Evolutionary conservation across 2,113 vertebrate species (phyloP), one percentile per base, ranked within the genome.

Genomic region (Percopsis transmontana): DNA sequence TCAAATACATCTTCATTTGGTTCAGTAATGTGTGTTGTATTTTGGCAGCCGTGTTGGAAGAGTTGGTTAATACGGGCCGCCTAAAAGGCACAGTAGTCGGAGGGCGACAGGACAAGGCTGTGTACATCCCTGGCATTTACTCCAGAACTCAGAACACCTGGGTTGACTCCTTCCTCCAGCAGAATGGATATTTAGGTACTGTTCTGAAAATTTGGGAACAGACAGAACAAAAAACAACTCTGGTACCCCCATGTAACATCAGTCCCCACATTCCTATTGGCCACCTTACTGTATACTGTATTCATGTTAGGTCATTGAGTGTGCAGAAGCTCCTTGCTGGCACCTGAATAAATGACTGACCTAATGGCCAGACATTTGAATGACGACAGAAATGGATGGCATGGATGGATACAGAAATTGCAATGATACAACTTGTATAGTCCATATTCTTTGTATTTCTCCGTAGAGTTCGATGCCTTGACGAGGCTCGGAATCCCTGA

Each of bases 81-180:
- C 90, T 99, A 0, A 92, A 92, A 83, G 97, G 97, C 72, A 89
- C 92, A 0, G 93, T 99, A 70, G 91, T 97, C 53, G 97, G 97
- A 58, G 96, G 97, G 20, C 91, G 96, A 50, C 96, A 96, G 81
- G 96, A 98, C 87, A 98, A 96, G 74, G 94, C 97, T 0, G 90
- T 98, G 40, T 99, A 97, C 80, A 76, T 99, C 76, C 97, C 97
- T 40, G 96, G 98, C 61, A 97, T 99, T 79, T 99, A 99, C 68
- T 86, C 96, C 84, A 95, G 73, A 89, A 96, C 97, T 0, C 97
- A 99, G 82, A 99, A 92, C 72, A 72, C 92, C 70, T 99, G 97
- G 97, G 94, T 99, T 50, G 96, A 99, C 84, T 95, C 96, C 3
- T 99, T 98, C 90, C 94, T 98, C 66, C 94, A 94, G 69, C 97